Percentiles rank a stretch among this genome's conserved stretches.
Conservation (phyloP, 2,888 invertebrate genomes). For the Ischnura elegans region DNA sequence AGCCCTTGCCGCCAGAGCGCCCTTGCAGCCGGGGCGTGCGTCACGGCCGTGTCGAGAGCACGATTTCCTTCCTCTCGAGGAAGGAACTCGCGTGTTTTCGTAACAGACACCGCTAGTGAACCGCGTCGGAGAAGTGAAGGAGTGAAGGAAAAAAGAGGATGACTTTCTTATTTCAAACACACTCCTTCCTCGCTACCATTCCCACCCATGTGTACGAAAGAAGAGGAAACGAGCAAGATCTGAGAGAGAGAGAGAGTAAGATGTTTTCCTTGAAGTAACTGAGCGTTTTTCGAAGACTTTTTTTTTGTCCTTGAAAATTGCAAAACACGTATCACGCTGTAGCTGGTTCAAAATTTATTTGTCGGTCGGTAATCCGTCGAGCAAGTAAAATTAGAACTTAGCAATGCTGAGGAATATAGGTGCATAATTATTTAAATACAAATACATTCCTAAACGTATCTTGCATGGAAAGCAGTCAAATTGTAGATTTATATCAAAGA, state of each 20-base stretch:
- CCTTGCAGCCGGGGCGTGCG: neutral
- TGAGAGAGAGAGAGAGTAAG: no score
- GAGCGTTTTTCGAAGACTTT: neutral
- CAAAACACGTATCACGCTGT: neutral
- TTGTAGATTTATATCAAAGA: no score
- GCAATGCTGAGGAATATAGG: no score
- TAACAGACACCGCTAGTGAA: neutral
- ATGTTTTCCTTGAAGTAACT: neutral
- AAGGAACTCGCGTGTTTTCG: neutral
- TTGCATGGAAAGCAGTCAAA: no score
- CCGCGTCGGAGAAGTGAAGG: no score
- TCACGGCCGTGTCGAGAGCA: neutral
- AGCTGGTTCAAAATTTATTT: no score
- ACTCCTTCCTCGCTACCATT: neutral
- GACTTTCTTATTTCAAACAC: neutral
- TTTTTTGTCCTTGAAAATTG: neutral
- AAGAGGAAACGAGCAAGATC: neutral
- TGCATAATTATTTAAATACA: no score
- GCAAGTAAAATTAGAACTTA: no score
- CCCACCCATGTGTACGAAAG: constrained; percentile 5
- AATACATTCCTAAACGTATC: no score
- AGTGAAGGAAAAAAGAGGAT: neutral
- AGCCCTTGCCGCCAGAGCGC: neutral
- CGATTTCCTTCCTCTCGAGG: neutral
- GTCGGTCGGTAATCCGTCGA: no score